These are phyloP conservation scores for Callocephalon fimbriatum DNA, from an alignment of 2,113 vertebrate genomes.

Conservation along the genomic window DNA sequence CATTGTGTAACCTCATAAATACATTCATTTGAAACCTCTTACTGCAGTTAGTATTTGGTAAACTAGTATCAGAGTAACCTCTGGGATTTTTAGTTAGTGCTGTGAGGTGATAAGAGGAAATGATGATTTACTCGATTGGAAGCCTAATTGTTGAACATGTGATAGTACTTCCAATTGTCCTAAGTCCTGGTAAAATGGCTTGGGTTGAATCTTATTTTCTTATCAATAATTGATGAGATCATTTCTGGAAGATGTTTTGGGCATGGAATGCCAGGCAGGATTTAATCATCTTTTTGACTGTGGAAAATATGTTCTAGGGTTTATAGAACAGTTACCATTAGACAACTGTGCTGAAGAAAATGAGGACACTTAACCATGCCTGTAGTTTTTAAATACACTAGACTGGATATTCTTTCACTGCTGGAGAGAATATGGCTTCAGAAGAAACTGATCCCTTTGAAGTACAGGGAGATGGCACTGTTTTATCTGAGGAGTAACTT, in stretches of 20 bases:
- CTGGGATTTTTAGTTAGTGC: neutral
- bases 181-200: neutral
- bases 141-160: fast-evolving
- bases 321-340: neutral
- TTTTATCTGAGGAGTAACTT: neutral
- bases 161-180: neutral
- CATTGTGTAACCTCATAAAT: neutral
- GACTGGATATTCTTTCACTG: neutral
- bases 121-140: neutral
- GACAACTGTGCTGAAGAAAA: constrained; percentile 14
- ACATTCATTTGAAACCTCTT: fast-evolving
- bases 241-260: neutral
- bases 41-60: neutral
- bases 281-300: neutral
- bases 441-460: constrained; percentile 38
- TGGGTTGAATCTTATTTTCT: neutral
- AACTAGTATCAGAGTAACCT: neutral
- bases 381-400: neutral
- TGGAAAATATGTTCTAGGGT: neutral
- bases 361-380: neutral
- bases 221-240: neutral
- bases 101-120: neutral
- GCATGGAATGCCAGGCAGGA: neutral
- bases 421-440: neutral
- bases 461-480: neutral